Evolutionary conservation across 2,797 vertebrate species (phyloP), one percentile per base, ranked within the genome.

Genomic region (Oophaga sylvatica): DNA sequence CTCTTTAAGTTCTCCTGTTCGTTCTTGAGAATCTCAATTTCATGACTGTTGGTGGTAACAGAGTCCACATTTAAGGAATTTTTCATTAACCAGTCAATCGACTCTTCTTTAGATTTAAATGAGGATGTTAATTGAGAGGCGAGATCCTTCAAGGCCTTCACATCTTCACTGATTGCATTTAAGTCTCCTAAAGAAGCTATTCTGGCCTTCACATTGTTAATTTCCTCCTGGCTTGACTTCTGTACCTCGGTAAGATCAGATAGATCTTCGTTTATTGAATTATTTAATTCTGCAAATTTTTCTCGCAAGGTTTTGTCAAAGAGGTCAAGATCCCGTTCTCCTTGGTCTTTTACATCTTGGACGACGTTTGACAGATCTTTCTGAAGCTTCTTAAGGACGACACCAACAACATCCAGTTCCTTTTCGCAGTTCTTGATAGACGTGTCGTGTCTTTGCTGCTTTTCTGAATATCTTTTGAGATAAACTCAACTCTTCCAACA

Each of bases 351-450:
- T 62, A 98, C 97, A 92, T 98, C 97, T 0, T 93, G 94, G 90
- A 99, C 96, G 60, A 96, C 96, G 0, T 97, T 95, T 0, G 97
- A 96, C 20, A 99, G 95, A 89, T 99, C 98, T 86, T 91, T 98
- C 92, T 99, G 98, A 65, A 99, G 95, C 88, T 96, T 98, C 89
- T 98, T 96, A n/a, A 99, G 96, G 8, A 97, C 95, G 80, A 98
- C 97, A 45, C 97, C 96, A 89, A 98, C 95, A 0, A 95, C 94
- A 89, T 94, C 95, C 3, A 96, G 95, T 94, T 98, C 96, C 5
- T 92, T 95, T 91, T 98, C 98, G 0, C 96, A 96, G 88, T 95
- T 95, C 91, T 94, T 96, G 91, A 97, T 93, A 0, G 95, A 94
- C 67, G 93, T 93, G 86, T 96, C 92, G 0, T 95, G 95, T 19